These are phyloP conservation scores for Torymus tubicola DNA, from an alignment of 2,888 invertebrate species.

Conservation along the genomic window DNA sequence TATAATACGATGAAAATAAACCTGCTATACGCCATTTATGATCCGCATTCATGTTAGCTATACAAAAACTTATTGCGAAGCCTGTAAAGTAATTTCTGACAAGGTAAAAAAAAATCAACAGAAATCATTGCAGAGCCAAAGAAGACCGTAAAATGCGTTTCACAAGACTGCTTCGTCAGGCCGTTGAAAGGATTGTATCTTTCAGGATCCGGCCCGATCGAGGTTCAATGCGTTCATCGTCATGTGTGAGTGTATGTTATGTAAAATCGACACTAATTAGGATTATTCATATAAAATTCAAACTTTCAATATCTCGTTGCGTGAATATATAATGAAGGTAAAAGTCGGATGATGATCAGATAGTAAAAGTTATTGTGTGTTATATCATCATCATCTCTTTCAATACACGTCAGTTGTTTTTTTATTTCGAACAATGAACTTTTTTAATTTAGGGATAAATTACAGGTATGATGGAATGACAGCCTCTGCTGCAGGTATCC, in stretches of 20 bases:
- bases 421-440: too few species aligned
- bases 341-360: conserved; percentile 13
- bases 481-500: too few species aligned
- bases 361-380: conserved; percentile 14
- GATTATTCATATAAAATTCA: conserved; percentile 19
- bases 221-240: background rate
- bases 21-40: conserved; percentile 13
- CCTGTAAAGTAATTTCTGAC: background rate
- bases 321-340: background rate
- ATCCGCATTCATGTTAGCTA: background rate
- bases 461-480: too few species aligned
- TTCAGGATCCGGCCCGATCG: conserved; percentile 7
- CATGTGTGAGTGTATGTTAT: conserved; percentile 6
- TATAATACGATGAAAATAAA: background rate
- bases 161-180: conserved; percentile 34
- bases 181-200: conserved; percentile 17
- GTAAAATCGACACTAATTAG: conserved; percentile 42
- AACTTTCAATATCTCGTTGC: background rate
- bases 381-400: conserved; percentile 7
- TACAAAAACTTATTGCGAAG: conserved; percentile 7
- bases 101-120: background rate
- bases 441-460: too few species aligned
- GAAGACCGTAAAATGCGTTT: conserved; percentile 25
- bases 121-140: background rate
- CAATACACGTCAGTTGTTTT: too few species aligned